Percentiles rank a stretch among this genome's conserved stretches.
Conservation (phyloP, 2,113 vertebrate genomes). For the Bos javanicus region DNA sequence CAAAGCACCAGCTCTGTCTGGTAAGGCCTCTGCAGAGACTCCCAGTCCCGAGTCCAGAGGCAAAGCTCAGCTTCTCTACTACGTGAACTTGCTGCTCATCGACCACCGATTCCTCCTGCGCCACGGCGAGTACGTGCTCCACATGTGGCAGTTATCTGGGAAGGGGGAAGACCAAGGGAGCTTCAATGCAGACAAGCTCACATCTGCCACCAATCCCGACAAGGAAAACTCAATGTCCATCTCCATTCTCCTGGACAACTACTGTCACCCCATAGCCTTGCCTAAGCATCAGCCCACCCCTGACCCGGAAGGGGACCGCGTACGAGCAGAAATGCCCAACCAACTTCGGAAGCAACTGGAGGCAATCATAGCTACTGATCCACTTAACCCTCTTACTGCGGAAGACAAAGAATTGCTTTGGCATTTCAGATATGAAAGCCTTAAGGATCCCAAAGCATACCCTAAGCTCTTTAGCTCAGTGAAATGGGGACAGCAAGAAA, state of each 20-base stretch:
- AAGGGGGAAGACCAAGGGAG: slow-evolving; percentile 96
- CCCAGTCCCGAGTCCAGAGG: slow-evolving; percentile 83
- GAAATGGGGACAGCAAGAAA: slow-evolving; percentile 95
- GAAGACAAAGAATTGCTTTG: slow-evolving; percentile 98
- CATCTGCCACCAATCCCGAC: slow-evolving; percentile 97
- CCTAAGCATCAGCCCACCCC: slow-evolving; percentile 88
- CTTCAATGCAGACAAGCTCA: slow-evolving; percentile 96
- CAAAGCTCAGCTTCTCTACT: slow-evolving; percentile 95
- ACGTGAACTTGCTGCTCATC: slow-evolving; percentile 95
- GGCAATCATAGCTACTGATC: slow-evolving; percentile 93
- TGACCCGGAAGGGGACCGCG: slow-evolving; percentile 84
- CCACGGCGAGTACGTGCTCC: slow-evolving; percentile 95
- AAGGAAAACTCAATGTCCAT: slow-evolving; percentile 95
- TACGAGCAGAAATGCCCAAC: slow-evolving; percentile 95
- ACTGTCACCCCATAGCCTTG: slow-evolving; percentile 95
- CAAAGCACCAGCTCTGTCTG: slow-evolving; percentile 84
- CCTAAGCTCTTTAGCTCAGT: slow-evolving; percentile 97
- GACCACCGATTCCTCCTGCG: slow-evolving; percentile 96
- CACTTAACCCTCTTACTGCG: slow-evolving; percentile 92
- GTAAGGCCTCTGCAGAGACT: slow-evolving; percentile 82
- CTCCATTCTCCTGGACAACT: slow-evolving; percentile 93
- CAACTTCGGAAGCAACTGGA: slow-evolving; percentile 97
- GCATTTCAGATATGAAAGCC: slow-evolving; percentile 96
- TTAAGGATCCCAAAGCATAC: slow-evolving; percentile 93
- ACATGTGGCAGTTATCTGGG: slow-evolving; percentile 98